Conservation (phyloP, 2,888 invertebrate genomes). For the Tachina grossa region DNA sequence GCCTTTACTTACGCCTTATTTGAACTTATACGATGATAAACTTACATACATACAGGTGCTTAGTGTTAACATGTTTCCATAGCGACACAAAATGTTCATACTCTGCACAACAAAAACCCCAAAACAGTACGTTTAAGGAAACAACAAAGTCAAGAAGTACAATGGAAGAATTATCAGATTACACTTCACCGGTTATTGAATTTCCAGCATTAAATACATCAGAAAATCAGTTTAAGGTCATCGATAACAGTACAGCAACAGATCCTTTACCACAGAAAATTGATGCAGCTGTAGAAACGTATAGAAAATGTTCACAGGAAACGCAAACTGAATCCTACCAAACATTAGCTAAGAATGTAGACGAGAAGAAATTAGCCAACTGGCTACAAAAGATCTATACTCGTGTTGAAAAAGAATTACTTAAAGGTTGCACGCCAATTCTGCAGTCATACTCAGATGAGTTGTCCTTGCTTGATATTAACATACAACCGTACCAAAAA, state of each 20-base stretch:
- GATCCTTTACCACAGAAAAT: slow-evolving; percentile 75
- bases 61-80: background rate
- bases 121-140: background rate
- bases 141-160: background rate
- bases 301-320: slow-evolving; percentile 73
- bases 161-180: slow-evolving; percentile 83
- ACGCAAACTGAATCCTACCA: slow-evolving; percentile 82
- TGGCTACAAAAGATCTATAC: slow-evolving; percentile 84
- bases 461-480: slow-evolving; percentile 69
- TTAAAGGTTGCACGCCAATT: slow-evolving; percentile 80
- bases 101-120: background rate
- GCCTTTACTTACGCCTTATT: too few species aligned
- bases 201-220: slow-evolving; percentile 83
- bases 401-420: slow-evolving; percentile 82
- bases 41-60: background rate
- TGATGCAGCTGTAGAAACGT: slow-evolving; percentile 76
- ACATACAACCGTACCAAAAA: slow-evolving; percentile 80
- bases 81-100: background rate
- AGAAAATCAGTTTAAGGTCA: slow-evolving; percentile 79
- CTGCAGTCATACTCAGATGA: slow-evolving; percentile 66
- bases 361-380: slow-evolving; percentile 83
- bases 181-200: slow-evolving; percentile 83
- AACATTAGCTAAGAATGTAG: slow-evolving; percentile 72
- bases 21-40: too few species aligned
- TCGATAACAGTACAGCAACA: slow-evolving; percentile 78